These are phyloP conservation scores for Chironomus tentans DNA, from an alignment of 2,888 invertebrate genomes.

Conservation along the genomic window DNA sequence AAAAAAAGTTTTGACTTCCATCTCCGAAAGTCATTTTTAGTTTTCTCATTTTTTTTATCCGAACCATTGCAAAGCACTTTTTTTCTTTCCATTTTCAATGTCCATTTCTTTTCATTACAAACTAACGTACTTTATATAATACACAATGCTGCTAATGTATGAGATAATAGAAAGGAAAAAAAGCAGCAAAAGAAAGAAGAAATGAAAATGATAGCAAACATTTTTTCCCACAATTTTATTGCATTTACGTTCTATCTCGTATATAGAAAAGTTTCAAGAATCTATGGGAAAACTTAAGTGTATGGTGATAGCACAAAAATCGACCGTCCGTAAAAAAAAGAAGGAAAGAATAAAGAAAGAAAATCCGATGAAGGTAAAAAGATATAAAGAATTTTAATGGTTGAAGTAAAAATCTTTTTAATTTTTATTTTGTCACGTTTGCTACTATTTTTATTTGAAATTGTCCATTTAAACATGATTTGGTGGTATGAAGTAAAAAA, in stretches of 20 bases:
- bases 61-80: neutral
- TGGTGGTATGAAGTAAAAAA: too few species aligned
- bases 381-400: conserved; percentile 8
- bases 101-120: neutral
- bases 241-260: neutral
- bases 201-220: neutral
- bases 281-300: neutral
- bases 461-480: neutral
- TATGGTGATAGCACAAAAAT: too few species aligned
- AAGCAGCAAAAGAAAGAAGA: neutral
- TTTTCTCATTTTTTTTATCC: neutral
- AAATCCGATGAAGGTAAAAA: neutral
- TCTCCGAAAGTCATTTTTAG: neutral
- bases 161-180: neutral
- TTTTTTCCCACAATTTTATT: neutral
- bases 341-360: too few species aligned
- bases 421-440: conserved; percentile 23
- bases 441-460: neutral
- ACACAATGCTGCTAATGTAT: neutral
- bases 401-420: conserved; percentile 7
- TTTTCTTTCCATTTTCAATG: neutral
- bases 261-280: neutral
- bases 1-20: too few species aligned
- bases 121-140: neutral
- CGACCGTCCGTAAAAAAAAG: neutral